phyloP scores from a whole-genome alignment of 2,113 vertebrate species.

The Corythaixoides concolor region DNA sequence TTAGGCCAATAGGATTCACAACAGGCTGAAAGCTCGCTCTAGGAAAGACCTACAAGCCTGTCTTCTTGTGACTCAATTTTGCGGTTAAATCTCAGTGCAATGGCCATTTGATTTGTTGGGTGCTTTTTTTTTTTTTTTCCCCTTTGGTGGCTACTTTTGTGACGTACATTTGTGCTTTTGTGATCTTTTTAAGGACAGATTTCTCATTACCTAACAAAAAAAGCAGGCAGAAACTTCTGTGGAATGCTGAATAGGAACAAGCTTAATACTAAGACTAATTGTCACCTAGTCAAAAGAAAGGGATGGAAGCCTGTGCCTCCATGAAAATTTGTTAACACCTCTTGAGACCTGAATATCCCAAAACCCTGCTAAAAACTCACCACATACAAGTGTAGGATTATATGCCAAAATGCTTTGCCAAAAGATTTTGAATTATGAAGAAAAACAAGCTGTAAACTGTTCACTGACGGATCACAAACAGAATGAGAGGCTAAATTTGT shows the following conservation, averaged over 20 bases:
- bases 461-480: background rate
- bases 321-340: background rate
- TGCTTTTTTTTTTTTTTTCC: too few relatives aligned
- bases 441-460: conserved; percentile 31
- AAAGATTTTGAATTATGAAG: conserved; percentile 39
- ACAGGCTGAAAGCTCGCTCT: background rate
- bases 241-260: background rate
- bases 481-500: conserved; percentile 32
- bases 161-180: background rate
- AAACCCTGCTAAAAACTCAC: background rate
- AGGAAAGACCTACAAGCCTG: background rate
- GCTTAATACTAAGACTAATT: background rate
- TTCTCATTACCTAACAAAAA: background rate
- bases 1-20: background rate
- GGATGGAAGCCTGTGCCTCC: background rate
- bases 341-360: background rate
- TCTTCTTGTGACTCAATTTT: background rate
- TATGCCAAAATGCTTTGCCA: background rate
- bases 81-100: background rate
- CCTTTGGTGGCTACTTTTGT: background rate
- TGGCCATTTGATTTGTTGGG: background rate
- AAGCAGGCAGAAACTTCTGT: background rate
- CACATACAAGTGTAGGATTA: background rate
- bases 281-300: background rate
- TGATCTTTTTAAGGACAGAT: background rate